Evolutionary conservation across 1,140 invertebrate genomes (phyloP).

Genomic region (Kradibia gibbosae): DNA sequence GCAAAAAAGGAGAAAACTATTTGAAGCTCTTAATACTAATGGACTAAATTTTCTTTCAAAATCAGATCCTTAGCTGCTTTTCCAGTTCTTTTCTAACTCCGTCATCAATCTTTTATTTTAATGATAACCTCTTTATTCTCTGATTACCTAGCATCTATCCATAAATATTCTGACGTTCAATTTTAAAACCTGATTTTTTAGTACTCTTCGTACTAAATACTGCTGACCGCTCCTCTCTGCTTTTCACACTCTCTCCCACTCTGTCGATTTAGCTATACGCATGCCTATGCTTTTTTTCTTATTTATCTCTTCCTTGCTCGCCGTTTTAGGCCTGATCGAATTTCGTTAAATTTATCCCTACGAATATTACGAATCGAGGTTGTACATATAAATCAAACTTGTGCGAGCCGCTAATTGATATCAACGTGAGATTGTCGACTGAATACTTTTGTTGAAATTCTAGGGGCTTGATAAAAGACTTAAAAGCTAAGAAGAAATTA

Average conservation of each 20-base stretch:
- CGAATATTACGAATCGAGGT: constrained; percentile 9
- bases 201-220: neutral
- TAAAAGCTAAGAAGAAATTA: constrained; percentile 10
- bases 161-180: neutral
- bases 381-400: neutral
- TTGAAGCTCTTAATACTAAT: neutral
- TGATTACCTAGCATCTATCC: neutral
- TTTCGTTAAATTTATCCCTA: constrained; percentile 23
- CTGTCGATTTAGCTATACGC: neutral
- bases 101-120: constrained; percentile 16
- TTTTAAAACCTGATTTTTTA: neutral
- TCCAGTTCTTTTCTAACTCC: neutral
- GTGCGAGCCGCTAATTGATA: constrained; percentile 32
- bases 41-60: neutral
- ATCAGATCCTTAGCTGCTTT: neutral
- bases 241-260: neutral
- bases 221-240: neutral
- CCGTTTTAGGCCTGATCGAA: constrained; percentile 39
- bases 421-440: neutral
- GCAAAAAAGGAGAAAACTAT: neutral
- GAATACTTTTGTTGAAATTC: neutral
- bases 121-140: neutral
- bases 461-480: neutral
- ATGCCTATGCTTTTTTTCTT: too few relatives aligned
- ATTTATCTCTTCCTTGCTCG: neutral